Conservation (phyloP, 2,797 vertebrate genomes). For the Crocidura indochinensis region DNA sequence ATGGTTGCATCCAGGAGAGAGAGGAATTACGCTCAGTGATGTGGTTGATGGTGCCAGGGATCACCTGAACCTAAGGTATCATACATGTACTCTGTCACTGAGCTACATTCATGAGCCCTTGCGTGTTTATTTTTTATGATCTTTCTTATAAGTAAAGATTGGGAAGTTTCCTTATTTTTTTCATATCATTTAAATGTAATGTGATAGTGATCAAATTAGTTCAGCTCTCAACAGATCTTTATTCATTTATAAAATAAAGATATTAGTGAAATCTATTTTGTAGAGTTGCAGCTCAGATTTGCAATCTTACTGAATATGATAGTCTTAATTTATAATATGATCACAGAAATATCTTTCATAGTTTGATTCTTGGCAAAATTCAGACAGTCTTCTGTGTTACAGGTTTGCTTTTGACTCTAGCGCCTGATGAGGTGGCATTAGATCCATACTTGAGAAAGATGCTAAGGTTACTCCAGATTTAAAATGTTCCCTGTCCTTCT, state of each 20-base stretch:
- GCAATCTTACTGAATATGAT: neutral
- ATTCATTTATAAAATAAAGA: neutral
- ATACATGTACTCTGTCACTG: too few species aligned
- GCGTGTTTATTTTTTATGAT: neutral
- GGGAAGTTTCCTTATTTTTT: neutral
- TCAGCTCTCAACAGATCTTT: slow-evolving; percentile 7
- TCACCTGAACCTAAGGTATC: too few species aligned
- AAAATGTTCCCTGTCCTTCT: neutral
- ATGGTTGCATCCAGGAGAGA: too few species aligned
- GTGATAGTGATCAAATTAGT: slow-evolving; percentile 22
- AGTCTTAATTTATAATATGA: neutral
- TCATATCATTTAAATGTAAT: neutral
- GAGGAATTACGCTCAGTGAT: too few species aligned
- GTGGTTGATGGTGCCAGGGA: too few species aligned
- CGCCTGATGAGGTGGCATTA: neutral
- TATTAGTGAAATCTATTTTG: neutral
- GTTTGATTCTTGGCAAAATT: slow-evolving; percentile 1
- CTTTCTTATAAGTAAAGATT: neutral
- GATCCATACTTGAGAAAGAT: neutral
- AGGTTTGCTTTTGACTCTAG: neutral
- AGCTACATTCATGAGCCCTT: too few species aligned
- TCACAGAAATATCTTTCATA: slow-evolving; percentile 18
- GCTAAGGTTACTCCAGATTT: neutral
- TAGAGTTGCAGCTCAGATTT: neutral
- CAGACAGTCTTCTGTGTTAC: neutral